Percentiles rank a stretch among this genome's conserved stretches.
Evolutionary conservation across 2,797 vertebrate genomes (phyloP).

Genomic region (Eulemur albifrons): DNA sequence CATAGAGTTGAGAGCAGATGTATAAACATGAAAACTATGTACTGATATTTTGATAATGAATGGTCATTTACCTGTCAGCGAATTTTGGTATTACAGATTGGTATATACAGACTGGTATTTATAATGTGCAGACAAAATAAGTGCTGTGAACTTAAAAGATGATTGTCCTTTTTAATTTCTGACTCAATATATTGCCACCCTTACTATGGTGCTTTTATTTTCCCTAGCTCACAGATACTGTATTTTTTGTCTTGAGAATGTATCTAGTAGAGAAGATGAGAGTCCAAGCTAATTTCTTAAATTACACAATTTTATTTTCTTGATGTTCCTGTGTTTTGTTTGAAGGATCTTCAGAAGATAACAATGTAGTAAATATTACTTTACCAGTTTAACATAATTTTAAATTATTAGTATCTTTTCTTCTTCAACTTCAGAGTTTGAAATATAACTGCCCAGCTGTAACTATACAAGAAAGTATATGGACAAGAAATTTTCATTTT

Average conservation of each 20-base stretch:
- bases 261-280: neutral
- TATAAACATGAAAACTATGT: neutral
- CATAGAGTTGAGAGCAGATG: neutral
- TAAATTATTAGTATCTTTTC: slow-evolving; percentile 10
- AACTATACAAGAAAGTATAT: neutral
- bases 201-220: neutral
- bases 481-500: neutral
- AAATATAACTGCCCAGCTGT: neutral
- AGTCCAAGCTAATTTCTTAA: neutral
- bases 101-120: neutral
- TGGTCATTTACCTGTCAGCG: neutral
- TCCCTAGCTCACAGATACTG: neutral
- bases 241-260: neutral
- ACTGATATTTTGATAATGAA: neutral
- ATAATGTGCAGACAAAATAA: neutral
- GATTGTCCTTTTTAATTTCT: neutral
- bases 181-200: neutral
- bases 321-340: neutral
- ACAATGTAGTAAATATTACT: neutral
- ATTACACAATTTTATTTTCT: neutral
- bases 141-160: neutral
- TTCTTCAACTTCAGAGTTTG: neutral
- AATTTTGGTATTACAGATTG: neutral
- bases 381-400: neutral
- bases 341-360: slow-evolving; percentile 4